Evolutionary conservation across 2,888 invertebrate genomes (phyloP), one percentile per base, ranked within the genome.

Genomic region (Hydropsyche betteni): DNA sequence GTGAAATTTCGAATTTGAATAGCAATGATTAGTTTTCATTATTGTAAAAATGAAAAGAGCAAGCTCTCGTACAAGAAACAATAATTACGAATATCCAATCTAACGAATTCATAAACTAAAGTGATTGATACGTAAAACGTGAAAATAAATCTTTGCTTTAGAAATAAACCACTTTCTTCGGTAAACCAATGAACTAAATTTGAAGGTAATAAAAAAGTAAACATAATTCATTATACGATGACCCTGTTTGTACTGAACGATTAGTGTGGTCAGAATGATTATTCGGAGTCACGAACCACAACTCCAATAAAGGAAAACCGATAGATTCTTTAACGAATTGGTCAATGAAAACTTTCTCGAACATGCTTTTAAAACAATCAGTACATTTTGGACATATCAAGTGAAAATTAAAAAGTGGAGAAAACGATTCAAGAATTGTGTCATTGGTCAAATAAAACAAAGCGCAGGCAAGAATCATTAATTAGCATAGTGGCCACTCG

Each of bases 211-310:
- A 24, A 44, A 44, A 44, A 58, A 58, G 16, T 24, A 24, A n/a
- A 24, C 58, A 58, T 24, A 58, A 58, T 58, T 58, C 4, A 58
- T 58, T 58, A 16, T 58, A 58, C 8, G 24, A 24, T 24, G 58
- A 58, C 16, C 14, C 58, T 53, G 53, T 12, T 14, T 53, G 16
- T 8, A 24, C 14, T 16, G 24, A 8, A 58, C 44, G 3, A 44
- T 44, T 44, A 44, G 44, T 10, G 44, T 44, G 7, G 10, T 44
- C 44, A 44, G 10, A 6, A 10, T 53, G 4, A n/a, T 24, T 14
- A 58, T 58, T 24, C 16, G 0, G 16, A 58, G 58, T 58, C 58
- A 58, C 58, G 58, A 58, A 16, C 16, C 16, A 58, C 58, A 4
- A 24, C 44, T 44, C 44, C 44, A 44, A 44, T 44, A 44, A 44